Percentiles rank a stretch among this genome's conserved stretches.
Evolutionary conservation across 2,113 vertebrate genomes (phyloP).

Genomic region (Anguilla japonica): DNA sequence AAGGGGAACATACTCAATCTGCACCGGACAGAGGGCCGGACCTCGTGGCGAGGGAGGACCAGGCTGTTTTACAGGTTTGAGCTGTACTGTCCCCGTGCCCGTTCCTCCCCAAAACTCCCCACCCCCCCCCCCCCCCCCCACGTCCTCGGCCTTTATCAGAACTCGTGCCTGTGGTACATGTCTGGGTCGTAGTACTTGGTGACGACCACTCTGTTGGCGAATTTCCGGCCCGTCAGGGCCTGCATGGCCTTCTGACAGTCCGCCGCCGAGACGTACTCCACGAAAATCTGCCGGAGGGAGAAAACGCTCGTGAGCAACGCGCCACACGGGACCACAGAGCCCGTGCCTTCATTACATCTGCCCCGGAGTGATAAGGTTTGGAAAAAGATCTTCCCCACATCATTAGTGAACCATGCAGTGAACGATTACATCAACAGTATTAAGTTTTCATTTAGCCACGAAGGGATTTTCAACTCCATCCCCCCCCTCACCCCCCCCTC

Average conservation of each 20-base stretch:
- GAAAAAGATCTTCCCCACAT: neutral
- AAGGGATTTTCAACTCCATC: no score
- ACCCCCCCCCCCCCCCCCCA: neutral
- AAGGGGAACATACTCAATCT: slow-evolving; percentile 9
- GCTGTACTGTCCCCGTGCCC: neutral
- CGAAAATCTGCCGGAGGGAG: slow-evolving; percentile 64
- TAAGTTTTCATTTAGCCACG: no score
- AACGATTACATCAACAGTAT: no score
- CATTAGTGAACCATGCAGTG: no score
- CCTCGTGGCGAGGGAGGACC: neutral
- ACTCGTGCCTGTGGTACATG: slow-evolving; percentile 74
- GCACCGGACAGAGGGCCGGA: neutral
- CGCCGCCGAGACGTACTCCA: slow-evolving; percentile 69
- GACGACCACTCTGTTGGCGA: slow-evolving; percentile 75
- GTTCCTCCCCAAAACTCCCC: no score
- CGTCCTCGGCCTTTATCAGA: slow-evolving; percentile 50
- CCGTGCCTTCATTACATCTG: neutral
- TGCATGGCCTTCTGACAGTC: slow-evolving; percentile 78
- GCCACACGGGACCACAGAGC: no score
- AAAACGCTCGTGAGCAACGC: neutral
- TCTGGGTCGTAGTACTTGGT: slow-evolving; percentile 76
- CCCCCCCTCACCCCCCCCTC: no score
- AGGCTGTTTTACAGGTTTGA: neutral
- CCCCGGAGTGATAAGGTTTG: neutral
- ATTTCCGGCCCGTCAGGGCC: slow-evolving; percentile 73